phyloP scores from a whole-genome alignment of 2,113 vertebrate species.

The Gavia stellata region DNA sequence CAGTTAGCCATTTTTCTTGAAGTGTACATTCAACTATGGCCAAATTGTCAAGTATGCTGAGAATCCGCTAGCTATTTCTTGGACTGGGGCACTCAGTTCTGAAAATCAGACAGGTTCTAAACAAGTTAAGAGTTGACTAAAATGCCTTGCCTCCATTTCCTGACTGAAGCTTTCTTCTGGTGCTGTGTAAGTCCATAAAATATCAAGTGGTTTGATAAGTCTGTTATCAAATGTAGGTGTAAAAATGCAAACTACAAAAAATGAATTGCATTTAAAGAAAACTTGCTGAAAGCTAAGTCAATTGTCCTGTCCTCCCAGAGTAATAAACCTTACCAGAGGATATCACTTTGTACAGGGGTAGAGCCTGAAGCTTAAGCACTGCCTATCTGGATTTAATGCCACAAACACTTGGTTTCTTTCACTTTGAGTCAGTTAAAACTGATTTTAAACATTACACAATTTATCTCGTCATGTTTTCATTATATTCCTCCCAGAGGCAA shows the following conservation, averaged over 20 bases:
- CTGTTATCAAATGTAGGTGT: not conserved
- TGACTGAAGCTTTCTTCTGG: not conserved
- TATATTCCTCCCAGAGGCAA: constrained; percentile 19
- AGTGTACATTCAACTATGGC: not conserved
- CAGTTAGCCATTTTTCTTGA: not conserved
- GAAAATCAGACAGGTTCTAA: not conserved
- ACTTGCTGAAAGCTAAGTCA: not conserved
- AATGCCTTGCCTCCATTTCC: not conserved
- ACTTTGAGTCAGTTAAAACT: not conserved
- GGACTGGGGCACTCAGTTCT: not conserved
- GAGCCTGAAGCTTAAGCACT: not conserved
- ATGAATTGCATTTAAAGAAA: not conserved
- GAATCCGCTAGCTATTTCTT: not conserved
- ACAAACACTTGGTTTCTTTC: not conserved
- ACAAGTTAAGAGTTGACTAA: not conserved
- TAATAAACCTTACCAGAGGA: not conserved
- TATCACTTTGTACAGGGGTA: not conserved
- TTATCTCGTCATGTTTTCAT: constrained; percentile 51
- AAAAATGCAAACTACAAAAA: not conserved
- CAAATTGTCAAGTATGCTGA: not conserved
- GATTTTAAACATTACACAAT: constrained; percentile 43
- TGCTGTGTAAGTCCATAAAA: not conserved
- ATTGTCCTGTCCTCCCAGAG: not conserved
- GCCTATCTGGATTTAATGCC: not conserved
- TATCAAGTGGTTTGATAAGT: not conserved